Conservation (phyloP, 2,113 vertebrate genomes). For the Petaurus breviceps region DNA sequence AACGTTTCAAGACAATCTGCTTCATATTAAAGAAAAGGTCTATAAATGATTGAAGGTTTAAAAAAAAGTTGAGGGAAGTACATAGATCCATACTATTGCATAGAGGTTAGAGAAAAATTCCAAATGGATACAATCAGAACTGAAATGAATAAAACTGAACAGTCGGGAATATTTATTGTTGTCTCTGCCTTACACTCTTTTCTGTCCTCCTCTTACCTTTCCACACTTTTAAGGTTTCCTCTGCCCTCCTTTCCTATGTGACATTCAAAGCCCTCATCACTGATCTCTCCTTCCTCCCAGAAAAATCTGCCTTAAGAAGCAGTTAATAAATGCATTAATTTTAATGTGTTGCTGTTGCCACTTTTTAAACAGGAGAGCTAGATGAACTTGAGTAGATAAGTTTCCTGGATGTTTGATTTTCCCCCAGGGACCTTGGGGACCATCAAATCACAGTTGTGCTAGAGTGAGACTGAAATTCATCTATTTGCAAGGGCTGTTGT, state of each 20-base stretch:
- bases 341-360: neutral
- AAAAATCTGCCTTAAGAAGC: neutral
- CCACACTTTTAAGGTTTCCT: neutral
- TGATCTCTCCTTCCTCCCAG: neutral
- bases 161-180: neutral
- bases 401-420: neutral
- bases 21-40: neutral
- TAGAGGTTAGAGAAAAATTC: neutral
- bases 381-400: neutral
- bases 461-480: neutral
- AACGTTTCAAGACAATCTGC: constrained; percentile 2
- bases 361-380: neutral
- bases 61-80: neutral
- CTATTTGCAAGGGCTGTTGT: neutral
- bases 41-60: constrained; percentile 10
- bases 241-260: neutral
- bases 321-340: neutral
- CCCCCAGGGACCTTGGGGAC: too few species aligned
- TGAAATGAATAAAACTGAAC: neutral
- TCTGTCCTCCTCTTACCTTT: constrained; percentile 2
- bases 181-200: neutral
- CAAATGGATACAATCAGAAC: neutral
- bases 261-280: neutral
- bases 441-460: neutral
- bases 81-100: neutral